Evolutionary conservation across 1,140 invertebrate genomes (phyloP), one percentile per base, ranked within the genome.

Genomic region (Arion vulgaris): DNA sequence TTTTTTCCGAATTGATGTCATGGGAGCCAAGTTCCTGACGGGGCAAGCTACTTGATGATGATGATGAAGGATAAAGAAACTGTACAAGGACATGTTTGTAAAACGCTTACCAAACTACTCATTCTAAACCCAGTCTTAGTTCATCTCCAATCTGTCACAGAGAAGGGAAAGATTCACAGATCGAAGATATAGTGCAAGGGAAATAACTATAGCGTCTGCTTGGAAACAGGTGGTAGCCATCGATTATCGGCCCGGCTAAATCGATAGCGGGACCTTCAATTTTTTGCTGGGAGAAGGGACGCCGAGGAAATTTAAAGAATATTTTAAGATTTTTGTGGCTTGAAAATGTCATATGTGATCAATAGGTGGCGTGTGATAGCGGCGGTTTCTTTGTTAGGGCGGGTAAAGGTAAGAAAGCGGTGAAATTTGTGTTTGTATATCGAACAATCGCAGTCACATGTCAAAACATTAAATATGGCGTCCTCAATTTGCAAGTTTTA

Each of bases 301-400:
- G 62, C 28, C 62, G 62, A 2, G 19, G 28, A 66, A 66, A 66
- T 28, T 66, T 66, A 28, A 66, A 34, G 62, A 66, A 66, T 66
- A 66, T 28, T 66, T 66, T 28, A 66, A 66, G 62, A 66, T 66
- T 66, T 66, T 66, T 66, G 62, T 66, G 62, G 62, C 62, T 66
- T 66, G 2, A 66, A 66, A 32, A 28, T 66, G 62, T 17, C 62
- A 66, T 66, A n/a, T 66, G 62, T 66, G 62, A 66, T 66, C 62
- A 66, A 66, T 66, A 66, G 62, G 28, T 28, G 2, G 28, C 62
- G 62, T 66, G 62, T 66, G 62, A 66, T 66, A 66, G 32, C 17
- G 62, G 32, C 19, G n/a, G 62, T 17, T 23, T 28, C 62, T 66
- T 66, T 66, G 62, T 66, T 32, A 66, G 62, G 28, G 5, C 9